A percentile compares a stretch with the other conserved stretches of the same genome.
Conservation (phyloP, 2,888 invertebrate genomes). For the Bedellia somnulentella region DNA sequence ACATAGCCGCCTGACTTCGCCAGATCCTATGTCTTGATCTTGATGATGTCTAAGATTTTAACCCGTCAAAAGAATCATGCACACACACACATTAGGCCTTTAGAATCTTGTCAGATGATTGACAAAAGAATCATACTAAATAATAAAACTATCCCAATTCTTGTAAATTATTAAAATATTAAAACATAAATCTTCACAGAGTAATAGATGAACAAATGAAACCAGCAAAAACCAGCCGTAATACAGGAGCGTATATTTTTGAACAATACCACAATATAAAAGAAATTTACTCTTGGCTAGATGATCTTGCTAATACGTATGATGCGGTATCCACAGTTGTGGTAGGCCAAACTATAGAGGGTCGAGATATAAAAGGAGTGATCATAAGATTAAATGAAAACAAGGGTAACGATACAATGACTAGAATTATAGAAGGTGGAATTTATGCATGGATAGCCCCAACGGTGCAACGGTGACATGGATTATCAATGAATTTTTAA, state of each 20-base stretch:
- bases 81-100: too few relatives aligned
- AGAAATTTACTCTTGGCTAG: constrained; percentile 64
- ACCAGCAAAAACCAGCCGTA: constrained; percentile 15
- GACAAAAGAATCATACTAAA: too few relatives aligned
- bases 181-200: constrained; percentile 13
- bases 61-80: too few relatives aligned
- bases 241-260: constrained; percentile 46
- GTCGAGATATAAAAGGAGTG: constrained; percentile 54
- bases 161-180: too few relatives aligned
- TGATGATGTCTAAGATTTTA: too few relatives aligned
- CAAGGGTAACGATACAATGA: constrained; percentile 20
- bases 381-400: constrained; percentile 36
- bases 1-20: too few relatives aligned
- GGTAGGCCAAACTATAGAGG: constrained; percentile 63
- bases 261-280: constrained; percentile 59
- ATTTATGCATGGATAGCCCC: constrained; percentile 74
- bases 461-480: constrained; percentile 68
- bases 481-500: constrained; percentile 71
- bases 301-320: constrained; percentile 41
- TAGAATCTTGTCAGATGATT: too few relatives aligned
- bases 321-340: constrained; percentile 42
- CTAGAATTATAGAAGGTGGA: constrained; percentile 67
- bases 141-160: too few relatives aligned
- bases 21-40: too few relatives aligned
- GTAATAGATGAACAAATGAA: constrained; percentile 33